Evolutionary conservation across 2,113 vertebrate genomes (phyloP).

Genomic region (Mugil cephalus): DNA sequence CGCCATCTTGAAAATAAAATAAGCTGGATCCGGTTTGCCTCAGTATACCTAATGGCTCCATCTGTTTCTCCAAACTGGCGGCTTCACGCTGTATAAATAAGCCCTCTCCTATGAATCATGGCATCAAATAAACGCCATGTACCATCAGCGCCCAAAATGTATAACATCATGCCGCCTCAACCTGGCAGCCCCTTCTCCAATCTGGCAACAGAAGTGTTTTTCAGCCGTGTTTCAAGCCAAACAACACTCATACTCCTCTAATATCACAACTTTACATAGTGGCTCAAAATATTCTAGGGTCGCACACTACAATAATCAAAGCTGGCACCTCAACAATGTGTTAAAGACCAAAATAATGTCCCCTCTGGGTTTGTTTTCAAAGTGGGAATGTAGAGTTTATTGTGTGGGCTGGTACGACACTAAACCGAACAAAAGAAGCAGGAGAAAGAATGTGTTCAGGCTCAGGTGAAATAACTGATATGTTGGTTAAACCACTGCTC

Average conservation of each 20-base stretch:
- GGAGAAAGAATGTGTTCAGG: too few species aligned
- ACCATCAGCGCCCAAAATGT: neutral
- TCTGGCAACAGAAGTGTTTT: neutral
- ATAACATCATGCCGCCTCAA: neutral
- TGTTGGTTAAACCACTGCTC: too few species aligned
- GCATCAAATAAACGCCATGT: conserved; percentile 7
- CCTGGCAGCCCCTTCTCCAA: conserved; percentile 1
- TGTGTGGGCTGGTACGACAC: too few species aligned
- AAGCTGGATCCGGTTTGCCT: neutral
- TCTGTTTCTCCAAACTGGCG: conserved; percentile 24
- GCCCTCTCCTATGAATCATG: neutral
- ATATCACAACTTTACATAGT: neutral
- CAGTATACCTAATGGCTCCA: conserved; percentile 4
- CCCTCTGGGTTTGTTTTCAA: too few species aligned
- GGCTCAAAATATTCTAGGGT: neutral
- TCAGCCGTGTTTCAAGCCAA: neutral
- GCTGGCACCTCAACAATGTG: neutral
- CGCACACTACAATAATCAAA: neutral
- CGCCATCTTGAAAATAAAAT: neutral
- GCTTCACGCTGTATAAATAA: conserved; percentile 19
- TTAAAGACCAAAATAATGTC: neutral
- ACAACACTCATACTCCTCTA: neutral
- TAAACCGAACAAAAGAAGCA: too few species aligned
- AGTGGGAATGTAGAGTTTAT: too few species aligned
- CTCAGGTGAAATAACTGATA: too few species aligned